A percentile compares a stretch with the other conserved stretches of the same genome.
Conservation (phyloP, 2,113 vertebrate genomes). For the Labeo rohita region DNA sequence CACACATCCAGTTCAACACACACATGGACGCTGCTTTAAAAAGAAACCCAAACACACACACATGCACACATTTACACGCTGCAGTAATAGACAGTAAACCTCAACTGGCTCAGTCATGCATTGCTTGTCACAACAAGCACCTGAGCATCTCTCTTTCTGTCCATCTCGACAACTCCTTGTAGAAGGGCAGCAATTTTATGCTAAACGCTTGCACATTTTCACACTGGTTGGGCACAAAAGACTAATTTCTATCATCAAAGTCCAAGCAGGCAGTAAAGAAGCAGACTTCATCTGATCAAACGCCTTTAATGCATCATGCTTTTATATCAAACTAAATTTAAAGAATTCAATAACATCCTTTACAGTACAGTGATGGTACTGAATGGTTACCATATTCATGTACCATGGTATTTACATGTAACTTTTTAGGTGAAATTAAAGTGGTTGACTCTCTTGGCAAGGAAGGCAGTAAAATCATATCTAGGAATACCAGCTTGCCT, state of each 20-base stretch:
- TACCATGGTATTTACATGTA: neutral
- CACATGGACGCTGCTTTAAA: neutral
- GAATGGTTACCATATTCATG: neutral
- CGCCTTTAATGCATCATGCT: neutral
- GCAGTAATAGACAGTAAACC: slow-evolving; percentile 1
- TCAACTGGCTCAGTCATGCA: neutral
- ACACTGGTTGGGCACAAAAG: neutral
- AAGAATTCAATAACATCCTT: neutral
- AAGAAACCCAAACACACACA: neutral
- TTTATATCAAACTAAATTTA: neutral
- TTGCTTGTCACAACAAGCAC: slow-evolving; percentile 5
- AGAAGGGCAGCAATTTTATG: neutral
- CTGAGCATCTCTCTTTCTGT: neutral
- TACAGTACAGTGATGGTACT: neutral
- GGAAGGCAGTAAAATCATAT: neutral
- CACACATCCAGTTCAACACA: slow-evolving; percentile 9
- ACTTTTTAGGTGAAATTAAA: neutral
- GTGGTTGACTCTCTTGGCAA: neutral
- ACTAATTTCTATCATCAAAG: neutral
- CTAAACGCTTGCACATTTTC: neutral
- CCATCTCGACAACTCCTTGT: neutral
- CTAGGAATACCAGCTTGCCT: neutral
- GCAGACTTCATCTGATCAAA: neutral
- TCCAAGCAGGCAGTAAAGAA: neutral
- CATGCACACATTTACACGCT: neutral